phyloP scores from a whole-genome alignment of 2,113 vertebrate genomes.

The Carollia perspicillata region DNA sequence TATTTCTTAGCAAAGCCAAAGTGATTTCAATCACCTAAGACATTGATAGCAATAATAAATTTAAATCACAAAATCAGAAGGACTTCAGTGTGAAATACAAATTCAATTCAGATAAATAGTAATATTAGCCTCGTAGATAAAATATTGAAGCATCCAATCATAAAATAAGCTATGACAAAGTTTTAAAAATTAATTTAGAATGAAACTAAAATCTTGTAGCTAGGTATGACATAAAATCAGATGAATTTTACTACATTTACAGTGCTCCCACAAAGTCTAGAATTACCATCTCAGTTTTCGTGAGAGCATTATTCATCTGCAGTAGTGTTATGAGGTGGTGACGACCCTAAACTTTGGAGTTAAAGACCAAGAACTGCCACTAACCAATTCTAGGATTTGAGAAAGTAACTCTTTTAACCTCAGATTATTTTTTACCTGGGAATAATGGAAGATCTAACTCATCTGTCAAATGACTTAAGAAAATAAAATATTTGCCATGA shows the following conservation, averaged over 20 bases:
- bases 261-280: background rate
- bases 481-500: background rate
- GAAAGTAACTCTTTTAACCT: background rate
- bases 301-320: background rate
- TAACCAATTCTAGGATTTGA: background rate
- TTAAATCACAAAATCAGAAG: background rate
- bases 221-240: background rate
- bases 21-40: background rate
- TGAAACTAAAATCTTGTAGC: constrained; percentile 1
- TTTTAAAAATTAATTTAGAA: constrained; percentile 46
- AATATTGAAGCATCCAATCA: background rate
- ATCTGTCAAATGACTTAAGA: background rate
- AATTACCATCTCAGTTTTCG: background rate
- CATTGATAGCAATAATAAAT: background rate
- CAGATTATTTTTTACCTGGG: background rate
- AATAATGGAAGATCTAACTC: background rate
- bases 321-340: background rate
- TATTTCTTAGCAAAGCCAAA: background rate
- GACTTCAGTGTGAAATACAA: background rate
- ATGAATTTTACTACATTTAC: background rate
- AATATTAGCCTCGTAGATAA: constrained; percentile 9
- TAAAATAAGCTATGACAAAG: background rate
- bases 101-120: background rate
- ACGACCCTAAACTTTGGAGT: background rate
- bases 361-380: background rate